Base-by-base conservation (phyloP, 2,888 invertebrate genomes). In the Polyploca ridens region DNA sequence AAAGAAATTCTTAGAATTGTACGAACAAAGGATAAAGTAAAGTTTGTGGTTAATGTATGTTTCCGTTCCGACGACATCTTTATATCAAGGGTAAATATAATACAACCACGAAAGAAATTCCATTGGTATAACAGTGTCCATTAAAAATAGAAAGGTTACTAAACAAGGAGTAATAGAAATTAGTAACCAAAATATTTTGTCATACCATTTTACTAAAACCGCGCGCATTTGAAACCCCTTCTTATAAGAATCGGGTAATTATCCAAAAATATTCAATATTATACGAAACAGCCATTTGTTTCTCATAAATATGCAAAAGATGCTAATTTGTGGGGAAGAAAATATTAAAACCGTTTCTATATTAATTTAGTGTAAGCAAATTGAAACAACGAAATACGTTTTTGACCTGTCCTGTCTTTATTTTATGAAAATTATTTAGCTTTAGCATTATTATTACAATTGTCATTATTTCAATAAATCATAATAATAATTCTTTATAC, bases 301-400 rank as follows among this genome's bases (percentile, higher is more conserved):
- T 49, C 73, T 81, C 75, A 85, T 85, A 79, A 88, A 88, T 88
- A 88, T 88, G 80, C 79, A 87, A 66, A 63, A 74, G 74, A 86
- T 85, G 85, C 70, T 83, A 86, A 87, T 85, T 70, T 66, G 62
- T 62, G 66, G 71, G 71, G 73, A 79, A 76, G 80, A 78, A 82
- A 85, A 82, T 76, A 77, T 80, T 76, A 76, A 77, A 76, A 82
- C 71, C 76, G 41, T 41, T 41, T 41, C 41, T 41, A 41, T 41
- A 13, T 41, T 38, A 38, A 38, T 38, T 38, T 41, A 74, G 75
- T 75, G 70, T 66, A 69, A 71, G 72, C 73, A 74, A 71, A 72
- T 70, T 71, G 71, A 71, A 75, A 75, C 63, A 66, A 70, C 67
- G 68, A 66, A 46, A 46, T 46, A 46, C n/a, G 46, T 14, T n/a